Base-by-base conservation (phyloP, 1,140 invertebrate genomes). In the Lycorma delicatula region DNA sequence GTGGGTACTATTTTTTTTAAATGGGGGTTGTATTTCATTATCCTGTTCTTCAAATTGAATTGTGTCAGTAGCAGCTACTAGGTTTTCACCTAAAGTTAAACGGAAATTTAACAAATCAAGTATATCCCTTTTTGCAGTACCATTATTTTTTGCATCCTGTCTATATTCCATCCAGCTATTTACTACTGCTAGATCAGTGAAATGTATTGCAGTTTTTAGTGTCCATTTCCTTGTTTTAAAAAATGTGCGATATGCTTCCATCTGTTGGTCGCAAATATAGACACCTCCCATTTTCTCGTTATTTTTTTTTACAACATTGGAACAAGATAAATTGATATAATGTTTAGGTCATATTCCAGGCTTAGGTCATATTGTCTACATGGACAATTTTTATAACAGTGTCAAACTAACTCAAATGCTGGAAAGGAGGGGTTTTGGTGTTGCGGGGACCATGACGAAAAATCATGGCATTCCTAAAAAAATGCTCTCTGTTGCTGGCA, bases 241-340 rank as follows among this genome's bases (percentile, higher is more conserved):
- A 13, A 47, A 56, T 13, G 64, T 67, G 48, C 65, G 59, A 56
- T 71, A 67, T 27, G 56, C 44, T 29, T 63, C 51, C 6, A 66
- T 61, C 25, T 62, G 53, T 11, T 58, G 61, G 54, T 72, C 67
- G n/a, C 59, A 47, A 12, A 67, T 59, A 54, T 72, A 68, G 13
- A 71, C 62, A 25, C 69, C 68, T 22, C 68, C 67, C 67, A 70
- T 70, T 53, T 50, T 60, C 49, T 64, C 57, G 56, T 71, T 71
- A 58, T 72, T 70, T 38, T 36, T 22, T 29, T 63, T 59, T 0
- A 70, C 50, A 20, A 66, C 62, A 18, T 52, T 52, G 47, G 70
- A 68, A 16, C 63, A 52, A n/a, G n/a, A n/a, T n/a, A n/a, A n/a
- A n/a, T n/a, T n/a, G n/a, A n/a, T n/a, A n/a, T n/a, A n/a, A n/a